phyloP scores from a whole-genome alignment of 2,113 vertebrate species.

The Verasper variegatus region DNA sequence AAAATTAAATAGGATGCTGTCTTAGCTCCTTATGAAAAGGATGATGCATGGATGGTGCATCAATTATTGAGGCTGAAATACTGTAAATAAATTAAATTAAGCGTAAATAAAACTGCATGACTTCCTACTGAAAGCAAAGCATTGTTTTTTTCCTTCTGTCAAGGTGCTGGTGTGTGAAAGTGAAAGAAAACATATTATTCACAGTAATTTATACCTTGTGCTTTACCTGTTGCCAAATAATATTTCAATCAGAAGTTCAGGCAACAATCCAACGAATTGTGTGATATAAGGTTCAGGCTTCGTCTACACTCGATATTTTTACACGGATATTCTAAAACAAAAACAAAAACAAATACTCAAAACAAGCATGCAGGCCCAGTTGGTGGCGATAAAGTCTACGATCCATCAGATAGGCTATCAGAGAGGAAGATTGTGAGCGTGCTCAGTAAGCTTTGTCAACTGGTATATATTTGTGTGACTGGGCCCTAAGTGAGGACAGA shows the following conservation, averaged over 20 bases:
- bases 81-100: conserved; percentile 73
- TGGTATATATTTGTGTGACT: no score
- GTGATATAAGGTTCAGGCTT: not conserved
- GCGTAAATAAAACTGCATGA: conserved; percentile 60
- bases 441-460: no score
- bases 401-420: no score
- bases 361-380: no score
- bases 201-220: conserved; percentile 38
- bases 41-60: conserved; percentile 67
- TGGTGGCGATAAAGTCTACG: no score
- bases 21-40: conserved; percentile 61
- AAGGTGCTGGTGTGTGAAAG: conserved; percentile 33
- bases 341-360: no score
- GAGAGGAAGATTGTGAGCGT: no score
- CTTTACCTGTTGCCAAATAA: conserved; percentile 46
- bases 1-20: conserved; percentile 76
- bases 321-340: no score
- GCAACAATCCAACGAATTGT: conserved; percentile 4
- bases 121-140: conserved; percentile 26
- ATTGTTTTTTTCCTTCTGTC: conserved; percentile 58
- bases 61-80: conserved; percentile 66
- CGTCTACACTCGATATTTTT: no score
- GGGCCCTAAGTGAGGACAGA: no score
- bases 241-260: conserved; percentile 22
- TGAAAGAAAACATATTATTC: conserved; percentile 27